These are phyloP conservation scores for Lamellibrachia satsuma DNA, from an alignment of 2,888 invertebrate genomes.

Conservation along the genomic window DNA sequence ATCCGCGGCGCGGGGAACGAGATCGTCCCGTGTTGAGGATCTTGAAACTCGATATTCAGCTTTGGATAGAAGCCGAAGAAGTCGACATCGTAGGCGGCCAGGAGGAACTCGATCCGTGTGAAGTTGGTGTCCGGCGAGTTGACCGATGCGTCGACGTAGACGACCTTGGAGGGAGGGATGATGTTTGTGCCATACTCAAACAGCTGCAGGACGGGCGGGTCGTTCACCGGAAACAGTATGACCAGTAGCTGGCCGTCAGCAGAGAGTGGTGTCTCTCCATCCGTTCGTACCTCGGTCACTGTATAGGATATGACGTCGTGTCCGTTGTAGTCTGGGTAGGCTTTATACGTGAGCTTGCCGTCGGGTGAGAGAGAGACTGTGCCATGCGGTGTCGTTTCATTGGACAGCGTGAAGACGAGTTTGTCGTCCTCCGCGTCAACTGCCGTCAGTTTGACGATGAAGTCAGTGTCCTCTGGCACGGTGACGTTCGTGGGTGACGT, in stretches of 20 bases:
- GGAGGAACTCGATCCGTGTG: not conserved
- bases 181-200: not conserved
- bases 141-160: not conserved
- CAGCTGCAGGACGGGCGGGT: slow-evolving; percentile 5
- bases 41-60: not conserved
- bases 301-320: not conserved
- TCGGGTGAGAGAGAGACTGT: not conserved
- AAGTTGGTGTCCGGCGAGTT: not conserved
- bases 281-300: not conserved
- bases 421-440: slow-evolving; percentile 18
- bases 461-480: slow-evolving; percentile 13
- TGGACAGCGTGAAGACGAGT: not conserved
- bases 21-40: not conserved
- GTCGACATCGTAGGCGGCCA: not conserved
- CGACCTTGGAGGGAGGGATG: not conserved
- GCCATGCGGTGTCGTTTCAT: not conserved
- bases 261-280: not conserved
- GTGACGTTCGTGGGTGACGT: slow-evolving; percentile 18
- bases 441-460: not conserved
- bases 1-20: not conserved
- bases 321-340: not conserved
- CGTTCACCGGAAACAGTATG: not conserved
- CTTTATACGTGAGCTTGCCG: not conserved
- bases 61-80: not conserved
- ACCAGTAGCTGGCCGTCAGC: not conserved